Conservation (phyloP, 2,888 invertebrate species). For the Pollenia labialis region DNA sequence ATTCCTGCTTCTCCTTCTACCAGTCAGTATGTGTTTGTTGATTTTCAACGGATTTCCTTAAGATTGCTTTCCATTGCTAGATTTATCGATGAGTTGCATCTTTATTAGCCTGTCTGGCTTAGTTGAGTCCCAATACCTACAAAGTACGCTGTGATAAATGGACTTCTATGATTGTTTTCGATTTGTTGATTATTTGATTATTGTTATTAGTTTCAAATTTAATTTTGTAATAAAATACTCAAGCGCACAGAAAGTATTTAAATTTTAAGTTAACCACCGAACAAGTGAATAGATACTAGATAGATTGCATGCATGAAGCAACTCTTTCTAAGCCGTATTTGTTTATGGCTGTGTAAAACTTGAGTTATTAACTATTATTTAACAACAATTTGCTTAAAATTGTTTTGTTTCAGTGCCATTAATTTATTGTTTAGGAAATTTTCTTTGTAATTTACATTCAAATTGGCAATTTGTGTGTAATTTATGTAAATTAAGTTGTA, state of each 20-base stretch:
- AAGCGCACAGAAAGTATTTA: constrained; percentile 25
- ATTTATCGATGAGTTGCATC: constrained; percentile 68
- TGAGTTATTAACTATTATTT: constrained; percentile 66
- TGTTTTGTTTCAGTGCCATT: constrained; percentile 18
- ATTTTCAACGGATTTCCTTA: constrained; percentile 45
- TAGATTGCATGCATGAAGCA: constrained; percentile 1
- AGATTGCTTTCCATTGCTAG: constrained; percentile 33
- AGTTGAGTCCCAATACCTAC: constrained; percentile 27
- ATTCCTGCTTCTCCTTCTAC: constrained; percentile 31
- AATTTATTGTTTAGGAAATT: constrained; percentile 45
- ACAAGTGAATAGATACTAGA: constrained; percentile 17
- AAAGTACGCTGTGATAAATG: constrained; percentile 63
- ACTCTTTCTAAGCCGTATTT: constrained; percentile 54
- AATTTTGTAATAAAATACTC: constrained; percentile 58
- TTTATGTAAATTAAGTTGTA: constrained; percentile 35
- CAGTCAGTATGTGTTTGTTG: background rate
- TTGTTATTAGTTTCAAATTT: constrained; percentile 65
- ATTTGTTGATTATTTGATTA: constrained; percentile 68
- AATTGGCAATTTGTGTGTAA: constrained; percentile 15
- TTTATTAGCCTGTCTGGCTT: constrained; percentile 61
- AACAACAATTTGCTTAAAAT: constrained; percentile 58
- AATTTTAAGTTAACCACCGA: background rate
- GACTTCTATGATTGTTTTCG: constrained; percentile 70
- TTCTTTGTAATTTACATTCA: constrained; percentile 23
- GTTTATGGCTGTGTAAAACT: constrained; percentile 56